Evolutionary conservation across 1,140 invertebrate species (phyloP).

Genomic region (Brachystomella parvula): DNA sequence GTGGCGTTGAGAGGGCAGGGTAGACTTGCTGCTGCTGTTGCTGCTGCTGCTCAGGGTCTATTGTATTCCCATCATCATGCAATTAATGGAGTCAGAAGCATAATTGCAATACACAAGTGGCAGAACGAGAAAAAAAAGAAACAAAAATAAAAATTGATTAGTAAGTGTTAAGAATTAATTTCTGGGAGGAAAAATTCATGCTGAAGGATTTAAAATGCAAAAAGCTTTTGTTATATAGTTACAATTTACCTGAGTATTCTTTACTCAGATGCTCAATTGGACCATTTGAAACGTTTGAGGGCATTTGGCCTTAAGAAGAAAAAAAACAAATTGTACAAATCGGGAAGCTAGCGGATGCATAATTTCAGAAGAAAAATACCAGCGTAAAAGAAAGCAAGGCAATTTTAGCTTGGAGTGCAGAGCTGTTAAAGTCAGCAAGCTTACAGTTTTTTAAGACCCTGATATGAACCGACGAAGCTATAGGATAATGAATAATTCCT

Average conservation of each 20-base stretch:
- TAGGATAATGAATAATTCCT: no score
- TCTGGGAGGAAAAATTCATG: no score
- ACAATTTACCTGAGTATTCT: conserved; percentile 16
- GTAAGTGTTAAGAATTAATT: conserved; percentile 1
- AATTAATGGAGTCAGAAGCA: not conserved
- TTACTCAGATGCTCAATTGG: conserved; percentile 20
- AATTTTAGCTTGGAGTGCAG: not conserved
- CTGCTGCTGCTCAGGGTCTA: conserved; percentile 18
- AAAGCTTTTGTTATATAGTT: not conserved
- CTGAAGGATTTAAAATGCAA: no score
- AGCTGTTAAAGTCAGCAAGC: not conserved
- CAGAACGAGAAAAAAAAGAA: conserved; percentile 15
- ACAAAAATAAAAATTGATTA: conserved; percentile 7
- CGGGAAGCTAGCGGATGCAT: not conserved
- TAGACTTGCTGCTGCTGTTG: conserved; percentile 11
- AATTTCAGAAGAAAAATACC: not conserved
- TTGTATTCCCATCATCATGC: conserved; percentile 11
- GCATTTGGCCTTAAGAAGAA: conserved; percentile 9
- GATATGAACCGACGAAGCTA: no score
- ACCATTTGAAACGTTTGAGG: not conserved
- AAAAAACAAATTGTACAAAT: not conserved
- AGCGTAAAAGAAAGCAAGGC: not conserved
- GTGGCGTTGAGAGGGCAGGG: conserved; percentile 9
- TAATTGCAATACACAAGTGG: conserved; percentile 3
- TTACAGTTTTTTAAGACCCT: no score